phyloP scores from a whole-genome alignment of 2,113 vertebrate genomes.

The Myiozetetes cayanensis region DNA sequence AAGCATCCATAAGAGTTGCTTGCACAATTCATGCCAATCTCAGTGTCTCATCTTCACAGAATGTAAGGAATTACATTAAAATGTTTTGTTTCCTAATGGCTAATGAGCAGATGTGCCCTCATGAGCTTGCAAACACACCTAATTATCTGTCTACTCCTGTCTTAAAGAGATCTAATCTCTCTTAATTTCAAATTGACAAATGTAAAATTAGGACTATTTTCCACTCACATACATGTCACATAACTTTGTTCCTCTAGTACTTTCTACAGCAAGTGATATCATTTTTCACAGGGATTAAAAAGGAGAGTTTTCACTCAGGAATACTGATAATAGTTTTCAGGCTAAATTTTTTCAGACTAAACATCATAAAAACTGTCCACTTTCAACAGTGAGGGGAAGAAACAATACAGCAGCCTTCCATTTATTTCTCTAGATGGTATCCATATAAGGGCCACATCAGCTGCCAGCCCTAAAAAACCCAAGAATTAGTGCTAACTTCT shows the following conservation, averaged over 20 bases:
- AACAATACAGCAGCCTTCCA: neutral
- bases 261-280: neutral
- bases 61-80: neutral
- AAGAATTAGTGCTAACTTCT: neutral
- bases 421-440: neutral
- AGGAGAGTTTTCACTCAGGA: neutral
- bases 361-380: neutral
- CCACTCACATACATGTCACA: fast-evolving
- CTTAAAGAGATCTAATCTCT: neutral
- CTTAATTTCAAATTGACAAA: neutral
- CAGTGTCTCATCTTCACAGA: neutral
- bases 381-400: neutral
- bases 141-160: neutral
- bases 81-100: neutral
- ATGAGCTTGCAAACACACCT: neutral
- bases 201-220: neutral
- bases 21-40: neutral
- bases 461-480: neutral
- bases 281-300: neutral
- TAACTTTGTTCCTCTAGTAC: neutral
- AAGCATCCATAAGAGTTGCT: neutral
- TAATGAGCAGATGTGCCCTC: neutral
- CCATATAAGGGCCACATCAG: neutral
- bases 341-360: neutral
- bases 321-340: neutral